phyloP scores from a whole-genome alignment of 2,797 vertebrate genomes.

The Stomatorhinus walkeri region DNA sequence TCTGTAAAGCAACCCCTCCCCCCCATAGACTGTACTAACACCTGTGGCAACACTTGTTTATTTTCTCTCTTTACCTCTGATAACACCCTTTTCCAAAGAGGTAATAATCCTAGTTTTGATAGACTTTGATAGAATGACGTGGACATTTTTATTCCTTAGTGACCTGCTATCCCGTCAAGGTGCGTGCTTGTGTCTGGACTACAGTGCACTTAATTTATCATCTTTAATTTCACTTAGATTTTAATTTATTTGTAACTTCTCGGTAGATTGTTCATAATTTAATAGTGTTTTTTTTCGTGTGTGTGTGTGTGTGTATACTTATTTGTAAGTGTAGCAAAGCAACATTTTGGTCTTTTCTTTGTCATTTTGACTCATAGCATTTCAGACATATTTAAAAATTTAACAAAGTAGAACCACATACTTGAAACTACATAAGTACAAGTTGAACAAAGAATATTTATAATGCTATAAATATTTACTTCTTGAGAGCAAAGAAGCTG shows the following conservation, averaged over 20 bases:
- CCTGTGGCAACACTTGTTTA: constrained; percentile 93
- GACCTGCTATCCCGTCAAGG: constrained; percentile 98
- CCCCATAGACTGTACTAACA: constrained; percentile 88
- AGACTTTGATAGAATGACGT: constrained; percentile 95
- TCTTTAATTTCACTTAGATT: constrained; percentile 40
- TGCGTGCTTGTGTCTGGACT: constrained; percentile 99
- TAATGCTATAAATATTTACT: constrained; percentile 95
- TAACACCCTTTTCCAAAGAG: constrained; percentile 98
- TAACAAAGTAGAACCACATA: constrained; percentile 99
- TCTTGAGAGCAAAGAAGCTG: constrained; percentile 97
- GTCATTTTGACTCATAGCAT: constrained; percentile 98
- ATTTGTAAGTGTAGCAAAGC: constrained; percentile 90
- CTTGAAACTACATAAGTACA: constrained; percentile 99
- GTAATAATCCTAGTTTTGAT: constrained; percentile 99
- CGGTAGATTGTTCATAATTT: constrained; percentile 82
- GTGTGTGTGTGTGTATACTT: constrained; percentile 44
- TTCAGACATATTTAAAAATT: constrained; percentile 99
- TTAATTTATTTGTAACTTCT: constrained; percentile 77
- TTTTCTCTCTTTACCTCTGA: constrained; percentile 98
- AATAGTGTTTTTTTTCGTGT: constrained; percentile 64
- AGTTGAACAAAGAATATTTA: constrained; percentile 89
- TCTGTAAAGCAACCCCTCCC: constrained; percentile 82
- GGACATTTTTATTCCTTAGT: constrained; percentile 96
- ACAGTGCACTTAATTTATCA: constrained; percentile 98
- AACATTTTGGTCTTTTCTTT: constrained; percentile 96